Base-by-base conservation (phyloP, 2,113 vertebrate genomes). In the Dasyornis broadbenti region DNA sequence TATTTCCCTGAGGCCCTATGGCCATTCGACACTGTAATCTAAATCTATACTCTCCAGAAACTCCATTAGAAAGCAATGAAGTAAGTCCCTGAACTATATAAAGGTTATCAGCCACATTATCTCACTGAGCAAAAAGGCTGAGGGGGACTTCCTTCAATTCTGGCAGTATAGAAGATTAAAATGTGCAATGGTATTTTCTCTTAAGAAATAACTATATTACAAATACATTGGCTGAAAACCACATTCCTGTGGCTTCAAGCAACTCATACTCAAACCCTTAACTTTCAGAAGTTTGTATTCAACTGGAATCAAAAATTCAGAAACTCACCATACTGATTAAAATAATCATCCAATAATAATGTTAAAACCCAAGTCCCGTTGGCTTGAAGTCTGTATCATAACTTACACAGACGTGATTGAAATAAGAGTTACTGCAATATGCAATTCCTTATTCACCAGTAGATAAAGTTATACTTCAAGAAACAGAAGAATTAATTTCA, bases 1-100 rank as follows among this genome's bases (percentile, higher is more conserved):
- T 72, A 95, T 94, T 96, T 94, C 91, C 95, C 94, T 45, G 61
- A 86, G 95, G 95, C 64, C n/a, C 71, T 77, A 27, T 68, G 91
- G 87, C 54, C 68, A 65, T 92, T 84, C 4, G 0, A 47, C 65
- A 72, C n/a, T 33, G 37, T 49, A 94, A 89, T 95, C 73, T 90
- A 91, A 95, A 95, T 61, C 87, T 71, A 81, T 70, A 81, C 50
- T 93, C 80, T 91, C 81, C 87, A 95, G 87, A 96, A 96, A 69
- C 53, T 73, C 91, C 42, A 94, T 92, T 94, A 92, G 84, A 94
- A 95, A 93, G 70, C 82, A 95, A 78, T 76, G 78, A 94, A 83
- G 50, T 90, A 91, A 82, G 79, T 77, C 89, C 33, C 94, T 82
- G 70, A 94, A 82, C 90, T 86, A 11, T 65, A 49, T 39, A 84